phyloP scores from a whole-genome alignment of 1,140 invertebrate species.

The Caligus rogercresseyi region DNA sequence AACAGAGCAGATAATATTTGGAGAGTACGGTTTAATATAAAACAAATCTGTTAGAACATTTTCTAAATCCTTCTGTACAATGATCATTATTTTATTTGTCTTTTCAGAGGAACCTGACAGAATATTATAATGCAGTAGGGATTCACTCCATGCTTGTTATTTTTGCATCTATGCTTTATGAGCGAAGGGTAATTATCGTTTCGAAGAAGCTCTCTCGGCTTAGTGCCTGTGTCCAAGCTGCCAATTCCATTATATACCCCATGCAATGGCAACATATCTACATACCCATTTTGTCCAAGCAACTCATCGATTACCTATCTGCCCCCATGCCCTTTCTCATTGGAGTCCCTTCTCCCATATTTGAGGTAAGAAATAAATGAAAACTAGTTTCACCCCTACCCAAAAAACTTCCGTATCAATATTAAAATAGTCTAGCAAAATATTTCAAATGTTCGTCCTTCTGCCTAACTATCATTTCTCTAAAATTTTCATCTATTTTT shows the following conservation, averaged over 20 bases:
- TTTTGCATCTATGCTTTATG: slow-evolving; percentile 82
- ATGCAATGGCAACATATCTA: slow-evolving; percentile 97
- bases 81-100: slow-evolving; percentile 12
- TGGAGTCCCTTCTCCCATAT: slow-evolving; percentile 60
- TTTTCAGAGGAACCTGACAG: slow-evolving; percentile 74
- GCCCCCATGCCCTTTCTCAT: slow-evolving; percentile 35
- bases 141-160: slow-evolving; percentile 77
- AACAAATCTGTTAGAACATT: too few relatives aligned
- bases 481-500: too few relatives aligned
- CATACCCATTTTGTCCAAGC: slow-evolving; percentile 73
- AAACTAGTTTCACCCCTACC: too few relatives aligned
- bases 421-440: too few relatives aligned
- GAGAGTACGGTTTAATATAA: too few relatives aligned
- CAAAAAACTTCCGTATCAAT: too few relatives aligned
- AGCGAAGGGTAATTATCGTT: slow-evolving; percentile 73
- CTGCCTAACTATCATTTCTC: too few relatives aligned
- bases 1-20: too few relatives aligned
- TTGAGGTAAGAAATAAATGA: slow-evolving; percentile 43
- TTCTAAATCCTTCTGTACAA: too few relatives aligned
- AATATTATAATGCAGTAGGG: slow-evolving; percentile 87
- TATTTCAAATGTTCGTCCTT: too few relatives aligned
- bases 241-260: slow-evolving; percentile 78
- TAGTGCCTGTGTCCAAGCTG: slow-evolving; percentile 80
- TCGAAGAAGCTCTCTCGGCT: slow-evolving; percentile 66
- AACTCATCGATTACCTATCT: slow-evolving; percentile 69